Evolutionary conservation across 2,113 vertebrate species (phyloP).

Genomic region (Tretioscincus oriximinensis): DNA sequence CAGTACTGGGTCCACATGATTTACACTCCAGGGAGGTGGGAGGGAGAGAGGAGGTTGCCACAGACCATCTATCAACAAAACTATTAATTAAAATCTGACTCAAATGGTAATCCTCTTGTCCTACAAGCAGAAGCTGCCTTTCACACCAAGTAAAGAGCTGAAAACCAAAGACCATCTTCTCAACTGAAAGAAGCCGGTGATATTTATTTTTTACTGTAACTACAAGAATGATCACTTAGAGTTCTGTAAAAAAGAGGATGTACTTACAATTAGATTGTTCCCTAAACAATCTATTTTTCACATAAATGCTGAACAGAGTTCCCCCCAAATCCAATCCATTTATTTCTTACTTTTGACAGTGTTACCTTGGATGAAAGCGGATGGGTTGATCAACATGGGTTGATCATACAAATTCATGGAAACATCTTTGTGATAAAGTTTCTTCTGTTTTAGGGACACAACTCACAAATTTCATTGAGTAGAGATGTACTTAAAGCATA

Average conservation of each 20-base stretch:
- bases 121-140: background rate
- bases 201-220: background rate
- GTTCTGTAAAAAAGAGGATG: background rate
- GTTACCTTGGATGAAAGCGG: background rate
- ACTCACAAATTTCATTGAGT: background rate
- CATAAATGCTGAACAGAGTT: background rate
- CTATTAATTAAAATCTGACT: background rate
- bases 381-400: background rate
- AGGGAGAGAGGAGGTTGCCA: background rate
- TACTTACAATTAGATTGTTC: no score
- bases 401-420: background rate
- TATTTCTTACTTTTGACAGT: background rate
- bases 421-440: background rate
- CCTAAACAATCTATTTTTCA: background rate
- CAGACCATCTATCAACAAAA: background rate
- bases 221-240: background rate
- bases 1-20: background rate
- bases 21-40: background rate
- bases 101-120: background rate
- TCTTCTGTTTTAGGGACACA: background rate
- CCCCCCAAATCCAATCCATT: background rate
- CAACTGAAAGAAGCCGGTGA: background rate
- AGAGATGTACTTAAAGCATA: background rate
- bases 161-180: no score
- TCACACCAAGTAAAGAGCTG: background rate